Base-by-base conservation (phyloP, 2,113 vertebrate species). In the Plecturocebus donacophilus region DNA sequence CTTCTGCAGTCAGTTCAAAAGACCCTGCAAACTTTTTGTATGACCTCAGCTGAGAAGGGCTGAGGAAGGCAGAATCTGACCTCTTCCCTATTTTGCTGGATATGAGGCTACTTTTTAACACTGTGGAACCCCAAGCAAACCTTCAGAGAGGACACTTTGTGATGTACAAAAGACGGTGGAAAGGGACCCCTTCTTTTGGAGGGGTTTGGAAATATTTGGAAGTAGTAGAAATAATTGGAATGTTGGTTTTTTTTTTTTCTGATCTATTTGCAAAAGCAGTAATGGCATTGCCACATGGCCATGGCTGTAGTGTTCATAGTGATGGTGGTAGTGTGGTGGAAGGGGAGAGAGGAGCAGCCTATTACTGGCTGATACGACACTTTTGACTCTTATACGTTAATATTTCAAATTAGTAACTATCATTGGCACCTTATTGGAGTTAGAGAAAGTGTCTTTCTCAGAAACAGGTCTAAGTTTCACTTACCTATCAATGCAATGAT, bases 331-430 rank as follows among this genome's bases (percentile, higher is more conserved):
- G 49, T 83, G 56, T 32, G 32, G 40, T 81, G 21, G 30, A 27
- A 93, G 6, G 30, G 61, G 30, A 66, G 61, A 89, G 49, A 79
- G 42, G 30, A 87, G 23, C 8, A 54, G 42, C 13, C 21, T 40
- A 71, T 68, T 35, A 14, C 35, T 85, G 32, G n/a, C 40, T 82
- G 45, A 11, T 25, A 8, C 38, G 38, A 27, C 35, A 23, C 52
- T 70, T 93, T 19, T 85, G n/a, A 45, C 89, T 83, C 49, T 86
- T 79, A 73, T 82, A 81, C 85, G 82, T 94, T 80, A 91, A 54
- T 91, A 42, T 95, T 97, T 94, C 75, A 47, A 76, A 27, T 87
- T 58, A 93, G 38, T 49, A 76, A 90, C 80, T 75, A 45, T 89
- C 56, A 16, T n/a, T 91, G 66, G 35, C 2, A 88, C 32, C 30